A percentile compares a stretch with the other conserved stretches of the same genome.
Evolutionary conservation across 2,113 vertebrate species (phyloP).

Genomic region (Cygnus buccinator): DNA sequence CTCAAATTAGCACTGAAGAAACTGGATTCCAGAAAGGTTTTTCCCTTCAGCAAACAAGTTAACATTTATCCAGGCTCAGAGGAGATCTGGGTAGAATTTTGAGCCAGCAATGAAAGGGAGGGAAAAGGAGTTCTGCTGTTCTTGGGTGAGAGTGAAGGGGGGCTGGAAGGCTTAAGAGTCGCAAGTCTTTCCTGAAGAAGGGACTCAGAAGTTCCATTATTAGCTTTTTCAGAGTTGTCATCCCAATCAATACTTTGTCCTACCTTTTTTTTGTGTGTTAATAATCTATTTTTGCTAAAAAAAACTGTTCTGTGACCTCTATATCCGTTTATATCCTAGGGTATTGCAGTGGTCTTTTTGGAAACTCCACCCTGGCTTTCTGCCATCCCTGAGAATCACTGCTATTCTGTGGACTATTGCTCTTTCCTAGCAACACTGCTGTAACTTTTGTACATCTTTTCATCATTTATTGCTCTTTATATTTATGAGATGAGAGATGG

Average conservation of each 20-base stretch:
- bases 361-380: neutral
- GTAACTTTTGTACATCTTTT: neutral
- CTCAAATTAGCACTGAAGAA: neutral
- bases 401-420: neutral
- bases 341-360: neutral
- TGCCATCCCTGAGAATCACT: neutral
- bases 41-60: neutral
- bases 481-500: neutral
- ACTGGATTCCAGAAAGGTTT: neutral
- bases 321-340: neutral
- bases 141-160: neutral
- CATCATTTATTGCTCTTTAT: neutral
- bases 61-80: neutral
- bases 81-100: neutral
- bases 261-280: neutral
- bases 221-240: neutral
- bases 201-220: neutral
- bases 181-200: neutral
- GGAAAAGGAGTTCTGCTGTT: neutral
- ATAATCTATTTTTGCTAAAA: neutral
- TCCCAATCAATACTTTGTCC: neutral
- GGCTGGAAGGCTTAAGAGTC: neutral
- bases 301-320: neutral
- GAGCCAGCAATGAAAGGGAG: neutral
- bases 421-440: neutral